phyloP scores from a whole-genome alignment of 2,888 invertebrate genomes.

The Vesta saturnalis region DNA sequence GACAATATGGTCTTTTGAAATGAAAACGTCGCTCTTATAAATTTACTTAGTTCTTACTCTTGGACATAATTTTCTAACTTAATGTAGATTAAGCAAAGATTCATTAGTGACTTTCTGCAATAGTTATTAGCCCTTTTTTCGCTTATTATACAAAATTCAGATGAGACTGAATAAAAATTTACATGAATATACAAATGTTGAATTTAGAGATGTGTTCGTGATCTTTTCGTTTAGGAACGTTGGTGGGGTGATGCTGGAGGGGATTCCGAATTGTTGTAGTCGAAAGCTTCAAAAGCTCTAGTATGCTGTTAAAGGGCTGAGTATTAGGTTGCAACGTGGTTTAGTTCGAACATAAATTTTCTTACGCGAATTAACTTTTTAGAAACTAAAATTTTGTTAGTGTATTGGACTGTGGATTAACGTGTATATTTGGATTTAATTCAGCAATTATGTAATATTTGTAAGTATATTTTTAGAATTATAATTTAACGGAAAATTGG shows the following conservation, averaged over 20 bases:
- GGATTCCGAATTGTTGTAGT: slow-evolving; percentile 32
- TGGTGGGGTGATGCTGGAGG: slow-evolving; percentile 37
- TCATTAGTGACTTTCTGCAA: neutral
- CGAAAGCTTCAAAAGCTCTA: slow-evolving; percentile 33
- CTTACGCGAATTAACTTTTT: slow-evolving; percentile 15
- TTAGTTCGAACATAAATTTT: neutral
- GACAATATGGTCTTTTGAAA: slow-evolving; percentile 2
- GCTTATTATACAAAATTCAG: neutral
- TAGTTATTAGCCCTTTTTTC: neutral
- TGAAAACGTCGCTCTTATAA: slow-evolving; percentile 1
- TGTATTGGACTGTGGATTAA: neutral
- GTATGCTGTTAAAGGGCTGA: slow-evolving; percentile 18
- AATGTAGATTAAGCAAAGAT: no score
- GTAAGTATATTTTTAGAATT: no score
- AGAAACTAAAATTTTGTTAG: neutral
- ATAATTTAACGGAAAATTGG: no score
- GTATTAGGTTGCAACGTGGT: slow-evolving; percentile 7
- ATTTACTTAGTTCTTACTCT: no score
- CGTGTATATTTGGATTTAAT: slow-evolving; percentile 9
- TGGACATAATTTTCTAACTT: no score
- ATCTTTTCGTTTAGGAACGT: slow-evolving; percentile 3
- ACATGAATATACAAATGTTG: neutral
- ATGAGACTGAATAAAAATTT: slow-evolving; percentile 1
- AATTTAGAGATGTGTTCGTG: slow-evolving; percentile 23
- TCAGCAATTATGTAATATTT: neutral